A percentile compares a stretch with the other conserved stretches of the same genome.
Conservation (phyloP, 1,140 invertebrate genomes). For the Callitettix versicolor region DNA sequence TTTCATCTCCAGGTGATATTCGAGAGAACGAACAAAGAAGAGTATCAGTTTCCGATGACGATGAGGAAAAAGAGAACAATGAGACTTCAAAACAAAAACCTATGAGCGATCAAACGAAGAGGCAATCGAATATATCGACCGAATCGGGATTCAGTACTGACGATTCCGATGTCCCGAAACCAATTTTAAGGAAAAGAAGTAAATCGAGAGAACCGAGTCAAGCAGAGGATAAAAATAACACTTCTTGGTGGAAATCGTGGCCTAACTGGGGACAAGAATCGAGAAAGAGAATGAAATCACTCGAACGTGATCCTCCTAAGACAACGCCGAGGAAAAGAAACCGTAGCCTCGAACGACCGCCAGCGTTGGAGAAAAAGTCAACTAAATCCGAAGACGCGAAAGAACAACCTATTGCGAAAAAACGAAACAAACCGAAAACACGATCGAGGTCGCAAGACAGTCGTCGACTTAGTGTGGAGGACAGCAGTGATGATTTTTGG, state of each 20-base stretch:
- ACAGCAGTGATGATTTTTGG: slow-evolving; percentile 25
- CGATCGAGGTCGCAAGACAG: slow-evolving; percentile 2
- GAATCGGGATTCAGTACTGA: not conserved
- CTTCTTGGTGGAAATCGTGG: slow-evolving; percentile 15
- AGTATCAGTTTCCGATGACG: not conserved
- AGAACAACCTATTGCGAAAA: slow-evolving; percentile 1
- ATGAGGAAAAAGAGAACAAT: slow-evolving; percentile 3
- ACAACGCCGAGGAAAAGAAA: slow-evolving; percentile 8
- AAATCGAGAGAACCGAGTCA: slow-evolving; percentile 3
- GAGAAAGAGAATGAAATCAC: slow-evolving; percentile 2
- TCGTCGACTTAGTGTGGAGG: slow-evolving; percentile 4
- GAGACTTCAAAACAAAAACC: slow-evolving; percentile 3
- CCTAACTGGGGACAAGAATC: slow-evolving; percentile 5
- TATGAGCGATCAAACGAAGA: slow-evolving; percentile 5
- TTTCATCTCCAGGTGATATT: not conserved
- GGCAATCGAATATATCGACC: not conserved
- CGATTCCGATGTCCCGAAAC: not conserved
- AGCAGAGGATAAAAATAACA: slow-evolving; percentile 6
- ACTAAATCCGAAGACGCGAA: not conserved
- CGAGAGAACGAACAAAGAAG: slow-evolving; percentile 2
- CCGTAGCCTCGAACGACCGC: slow-evolving; percentile 8
- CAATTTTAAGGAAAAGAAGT: slow-evolving; percentile 9
- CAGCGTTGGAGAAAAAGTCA: slow-evolving; percentile 4
- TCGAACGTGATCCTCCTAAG: slow-evolving; percentile 2
- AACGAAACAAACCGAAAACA: slow-evolving; percentile 11